Percentiles rank a stretch among this genome's conserved stretches.
phyloP scores from a whole-genome alignment of 2,113 vertebrate species.

The Murina feae region DNA sequence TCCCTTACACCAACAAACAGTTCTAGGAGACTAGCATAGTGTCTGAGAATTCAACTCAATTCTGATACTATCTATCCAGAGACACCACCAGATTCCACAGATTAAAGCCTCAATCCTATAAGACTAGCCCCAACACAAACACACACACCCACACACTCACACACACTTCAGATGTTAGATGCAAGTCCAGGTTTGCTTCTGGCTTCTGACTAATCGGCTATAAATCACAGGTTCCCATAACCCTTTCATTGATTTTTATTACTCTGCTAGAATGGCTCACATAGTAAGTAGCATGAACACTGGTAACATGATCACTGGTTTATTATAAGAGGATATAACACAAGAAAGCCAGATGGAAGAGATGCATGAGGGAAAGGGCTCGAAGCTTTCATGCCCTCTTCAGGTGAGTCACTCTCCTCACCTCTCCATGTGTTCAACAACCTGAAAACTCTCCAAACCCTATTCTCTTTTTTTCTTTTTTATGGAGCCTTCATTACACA shows the following conservation, averaged over 20 bases:
- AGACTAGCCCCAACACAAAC: neutral
- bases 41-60: neutral
- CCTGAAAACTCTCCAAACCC: neutral
- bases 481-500: neutral
- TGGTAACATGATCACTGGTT: neutral
- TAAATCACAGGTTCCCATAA: neutral
- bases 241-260: neutral
- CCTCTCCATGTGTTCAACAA: neutral
- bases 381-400: too few species aligned
- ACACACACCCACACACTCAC: neutral
- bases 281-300: neutral
- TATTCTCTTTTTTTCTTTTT: too few species aligned
- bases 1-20: neutral
- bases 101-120: neutral
- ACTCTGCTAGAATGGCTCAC: neutral
- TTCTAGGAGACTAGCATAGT: neutral
- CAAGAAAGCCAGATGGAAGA: neutral
- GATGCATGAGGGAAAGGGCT: neutral
- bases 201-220: neutral
- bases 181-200: neutral
- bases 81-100: neutral
- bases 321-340: neutral
- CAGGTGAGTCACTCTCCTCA: neutral
- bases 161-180: neutral
- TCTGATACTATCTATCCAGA: neutral